Percentiles rank a stretch among this genome's conserved stretches.
Evolutionary conservation across 1,140 invertebrate genomes (phyloP).

Genomic region (Megalopta genalis): DNA sequence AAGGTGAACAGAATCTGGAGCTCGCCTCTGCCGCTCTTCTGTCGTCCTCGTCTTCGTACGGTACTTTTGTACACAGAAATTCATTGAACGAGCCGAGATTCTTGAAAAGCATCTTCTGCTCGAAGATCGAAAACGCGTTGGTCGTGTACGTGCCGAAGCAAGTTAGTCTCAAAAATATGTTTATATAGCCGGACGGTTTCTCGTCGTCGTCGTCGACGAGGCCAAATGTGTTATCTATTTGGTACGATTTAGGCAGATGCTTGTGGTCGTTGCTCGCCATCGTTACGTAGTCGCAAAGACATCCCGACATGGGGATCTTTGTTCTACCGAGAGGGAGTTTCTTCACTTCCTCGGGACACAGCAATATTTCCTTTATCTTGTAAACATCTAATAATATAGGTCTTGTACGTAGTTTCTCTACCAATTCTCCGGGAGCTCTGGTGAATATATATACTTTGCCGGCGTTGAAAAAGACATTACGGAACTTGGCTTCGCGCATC

Average conservation of each 20-base stretch:
- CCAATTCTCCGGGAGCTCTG: constrained; percentile 8
- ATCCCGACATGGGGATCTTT: constrained; percentile 33
- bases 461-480: constrained; percentile 9
- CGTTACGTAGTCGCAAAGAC: constrained; percentile 38
- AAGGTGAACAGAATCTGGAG: constrained; percentile 12
- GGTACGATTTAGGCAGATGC: constrained; percentile 23
- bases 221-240: constrained; percentile 35
- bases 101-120: constrained; percentile 32
- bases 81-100: constrained; percentile 30
- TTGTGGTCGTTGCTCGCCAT: constrained; percentile 30
- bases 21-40: constrained; percentile 15
- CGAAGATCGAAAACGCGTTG: not conserved
- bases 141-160: constrained; percentile 11
- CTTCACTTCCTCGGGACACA: constrained; percentile 30
- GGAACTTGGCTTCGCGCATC: not conserved
- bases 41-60: constrained; percentile 19
- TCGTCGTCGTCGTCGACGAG: constrained; percentile 25
- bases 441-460: constrained; percentile 42
- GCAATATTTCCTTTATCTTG: constrained; percentile 17
- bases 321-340: constrained; percentile 31
- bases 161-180: constrained; percentile 2
- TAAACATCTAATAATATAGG: constrained; percentile 35
- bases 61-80: constrained; percentile 38
- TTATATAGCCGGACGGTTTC: constrained; percentile 17
- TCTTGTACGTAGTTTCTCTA: constrained; percentile 19